phyloP scores from a whole-genome alignment of 2,888 invertebrate species.

The Rhamphomyia laevipes region DNA sequence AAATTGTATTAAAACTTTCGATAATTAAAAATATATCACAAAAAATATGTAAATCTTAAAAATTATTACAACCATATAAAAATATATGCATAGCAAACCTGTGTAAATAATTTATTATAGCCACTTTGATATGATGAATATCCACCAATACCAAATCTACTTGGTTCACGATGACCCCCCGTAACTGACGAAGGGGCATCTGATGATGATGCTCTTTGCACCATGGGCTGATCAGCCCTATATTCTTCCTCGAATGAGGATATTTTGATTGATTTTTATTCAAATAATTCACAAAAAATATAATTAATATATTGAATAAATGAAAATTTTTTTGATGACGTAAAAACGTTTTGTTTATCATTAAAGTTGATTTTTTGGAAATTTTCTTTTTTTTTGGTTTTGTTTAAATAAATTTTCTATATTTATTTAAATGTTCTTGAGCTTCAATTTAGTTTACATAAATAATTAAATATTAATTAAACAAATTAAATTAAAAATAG shows the following conservation, averaged over 20 bases:
- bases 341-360: too few relatives aligned
- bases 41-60: too few relatives aligned
- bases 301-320: background rate
- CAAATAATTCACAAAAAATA: slow-evolving; percentile 20
- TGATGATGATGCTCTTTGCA: slow-evolving; percentile 38
- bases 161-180: slow-evolving; percentile 32
- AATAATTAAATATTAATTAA: too few relatives aligned
- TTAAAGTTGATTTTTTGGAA: too few relatives aligned
- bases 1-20: too few relatives aligned
- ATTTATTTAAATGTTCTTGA: too few relatives aligned
- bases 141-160: slow-evolving; percentile 38
- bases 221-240: slow-evolving; percentile 40
- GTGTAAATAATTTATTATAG: slow-evolving; percentile 39
- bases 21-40: too few relatives aligned
- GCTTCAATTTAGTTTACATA: too few relatives aligned
- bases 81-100: slow-evolving; percentile 25
- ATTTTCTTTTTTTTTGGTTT: too few relatives aligned
- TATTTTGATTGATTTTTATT: slow-evolving; percentile 32
- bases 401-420: too few relatives aligned
- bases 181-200: slow-evolving; percentile 38
- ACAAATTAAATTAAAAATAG: too few relatives aligned
- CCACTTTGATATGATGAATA: slow-evolving; percentile 38
- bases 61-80: background rate
- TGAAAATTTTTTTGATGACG: too few relatives aligned
- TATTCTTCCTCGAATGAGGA: slow-evolving; percentile 39